Conservation (phyloP, 1,140 invertebrate species). For the Triops longicaudatus region DNA sequence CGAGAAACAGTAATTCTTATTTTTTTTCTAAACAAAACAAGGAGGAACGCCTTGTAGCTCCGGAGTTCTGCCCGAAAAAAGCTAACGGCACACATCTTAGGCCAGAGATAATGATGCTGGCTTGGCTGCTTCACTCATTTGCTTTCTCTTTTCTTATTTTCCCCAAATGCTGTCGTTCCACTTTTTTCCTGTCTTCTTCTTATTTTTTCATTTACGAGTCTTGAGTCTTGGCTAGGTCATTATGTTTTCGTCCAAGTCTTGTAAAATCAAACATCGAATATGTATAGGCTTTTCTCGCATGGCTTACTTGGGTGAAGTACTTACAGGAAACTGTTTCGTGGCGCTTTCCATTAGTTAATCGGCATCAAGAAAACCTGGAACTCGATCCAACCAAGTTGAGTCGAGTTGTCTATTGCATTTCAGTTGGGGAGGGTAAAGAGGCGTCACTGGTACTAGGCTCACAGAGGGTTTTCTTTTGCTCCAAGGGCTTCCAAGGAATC, state of each 20-base stretch:
- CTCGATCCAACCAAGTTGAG: not conserved
- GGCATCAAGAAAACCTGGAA: not conserved
- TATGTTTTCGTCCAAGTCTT: too few relatives aligned
- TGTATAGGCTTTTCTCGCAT: too few relatives aligned
- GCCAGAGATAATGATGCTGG: conserved; percentile 6
- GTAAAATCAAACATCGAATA: too few relatives aligned
- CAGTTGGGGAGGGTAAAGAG: not conserved
- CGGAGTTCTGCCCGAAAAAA: not conserved
- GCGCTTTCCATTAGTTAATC: not conserved
- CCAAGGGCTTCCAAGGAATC: not conserved
- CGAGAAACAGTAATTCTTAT: not conserved
- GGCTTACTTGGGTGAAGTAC: too few relatives aligned
- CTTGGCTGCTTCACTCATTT: not conserved
- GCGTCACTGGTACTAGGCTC: not conserved
- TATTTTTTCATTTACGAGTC: too few relatives aligned
- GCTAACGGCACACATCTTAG: conserved; percentile 11
- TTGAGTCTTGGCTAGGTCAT: too few relatives aligned
- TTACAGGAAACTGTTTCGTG: too few relatives aligned
- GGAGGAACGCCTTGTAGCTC: not conserved
- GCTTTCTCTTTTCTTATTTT: not conserved
- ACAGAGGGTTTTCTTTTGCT: not conserved
- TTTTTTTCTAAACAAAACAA: not conserved
- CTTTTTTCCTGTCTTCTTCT: too few relatives aligned
- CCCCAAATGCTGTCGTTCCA: not conserved
- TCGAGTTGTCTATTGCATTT: not conserved